Conservation (phyloP, 2,888 invertebrate genomes). For the Ceriagrion tenellum region DNA sequence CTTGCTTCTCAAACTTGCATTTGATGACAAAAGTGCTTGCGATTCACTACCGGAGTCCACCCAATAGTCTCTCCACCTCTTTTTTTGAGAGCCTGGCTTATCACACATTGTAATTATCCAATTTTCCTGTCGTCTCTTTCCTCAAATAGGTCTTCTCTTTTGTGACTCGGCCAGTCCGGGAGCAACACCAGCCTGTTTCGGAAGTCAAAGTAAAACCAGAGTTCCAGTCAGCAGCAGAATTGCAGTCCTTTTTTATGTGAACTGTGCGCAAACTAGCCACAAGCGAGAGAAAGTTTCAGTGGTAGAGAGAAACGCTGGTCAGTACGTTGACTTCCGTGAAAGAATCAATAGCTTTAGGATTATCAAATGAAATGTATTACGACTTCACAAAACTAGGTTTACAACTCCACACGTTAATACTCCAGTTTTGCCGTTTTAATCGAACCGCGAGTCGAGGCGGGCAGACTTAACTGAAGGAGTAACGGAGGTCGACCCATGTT, state of each 20-base stretch:
- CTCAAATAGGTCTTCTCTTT: background rate
- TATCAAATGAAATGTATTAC: background rate
- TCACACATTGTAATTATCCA: background rate
- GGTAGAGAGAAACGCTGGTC: background rate
- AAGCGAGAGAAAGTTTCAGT: background rate
- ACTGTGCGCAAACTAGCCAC: background rate
- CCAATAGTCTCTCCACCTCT: constrained; percentile 57
- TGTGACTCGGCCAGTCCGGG: background rate
- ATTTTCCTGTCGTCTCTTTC: background rate
- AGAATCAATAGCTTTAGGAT: background rate
- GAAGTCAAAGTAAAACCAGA: background rate
- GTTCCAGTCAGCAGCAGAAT: background rate
- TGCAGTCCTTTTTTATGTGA: background rate
- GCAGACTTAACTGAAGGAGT: constrained; percentile 16
- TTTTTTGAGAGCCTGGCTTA: background rate
- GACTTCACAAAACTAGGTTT: background rate
- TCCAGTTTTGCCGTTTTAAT: background rate
- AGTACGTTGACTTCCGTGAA: background rate
- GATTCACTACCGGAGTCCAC: constrained; percentile 77
- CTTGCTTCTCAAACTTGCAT: constrained; percentile 75
- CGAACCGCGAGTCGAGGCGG: background rate
- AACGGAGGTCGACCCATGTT: constrained; percentile 28
- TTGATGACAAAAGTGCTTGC: constrained; percentile 77
- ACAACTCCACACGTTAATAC: background rate
- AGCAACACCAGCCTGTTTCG: background rate